phyloP scores from a whole-genome alignment of 2,888 invertebrate genomes.

The Salpingus planirostris region DNA sequence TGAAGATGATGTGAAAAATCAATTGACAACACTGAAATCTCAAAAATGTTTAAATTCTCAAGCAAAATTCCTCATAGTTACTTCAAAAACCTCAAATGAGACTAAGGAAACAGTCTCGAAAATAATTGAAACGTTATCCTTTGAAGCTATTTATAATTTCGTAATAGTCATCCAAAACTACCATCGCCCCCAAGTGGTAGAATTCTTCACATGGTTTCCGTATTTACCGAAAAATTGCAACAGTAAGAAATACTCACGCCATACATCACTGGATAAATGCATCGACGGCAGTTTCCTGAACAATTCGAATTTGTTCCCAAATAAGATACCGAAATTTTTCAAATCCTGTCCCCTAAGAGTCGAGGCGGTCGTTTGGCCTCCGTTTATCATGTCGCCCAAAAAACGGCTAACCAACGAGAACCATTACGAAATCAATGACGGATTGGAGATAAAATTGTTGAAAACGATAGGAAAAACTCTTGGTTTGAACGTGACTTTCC shows the following conservation, averaged over 20 bases:
- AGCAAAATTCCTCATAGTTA: constrained; percentile 4
- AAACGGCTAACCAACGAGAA: constrained; percentile 6
- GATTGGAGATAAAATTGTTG: constrained; percentile 17
- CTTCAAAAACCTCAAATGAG: constrained; percentile 1
- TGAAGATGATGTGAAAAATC: neutral
- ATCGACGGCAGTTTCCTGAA: neutral
- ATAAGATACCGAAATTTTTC: constrained; percentile 15
- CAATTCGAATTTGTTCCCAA: constrained; percentile 5
- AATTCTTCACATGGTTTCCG: constrained; percentile 5
- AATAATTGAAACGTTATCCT: constrained; percentile 7
- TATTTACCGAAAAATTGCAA: constrained; percentile 1
- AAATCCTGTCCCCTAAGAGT: constrained; percentile 14
- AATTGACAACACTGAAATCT: neutral
- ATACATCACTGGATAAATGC: constrained; percentile 2
- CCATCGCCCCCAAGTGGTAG: neutral
- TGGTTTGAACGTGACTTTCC: constrained; percentile 15
- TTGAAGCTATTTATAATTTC: constrained; percentile 8
- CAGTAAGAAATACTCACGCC: neutral
- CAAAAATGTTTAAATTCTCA: no score
- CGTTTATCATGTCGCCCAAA: constrained; percentile 14
- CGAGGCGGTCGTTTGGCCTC: constrained; percentile 19
- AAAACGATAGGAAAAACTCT: constrained; percentile 15
- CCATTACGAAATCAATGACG: constrained; percentile 13
- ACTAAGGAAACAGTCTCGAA: constrained; percentile 1
- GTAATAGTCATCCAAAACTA: constrained; percentile 1